Evolutionary conservation across 2,113 vertebrate genomes (phyloP).

Genomic region (Poeciliopsis retropinna): DNA sequence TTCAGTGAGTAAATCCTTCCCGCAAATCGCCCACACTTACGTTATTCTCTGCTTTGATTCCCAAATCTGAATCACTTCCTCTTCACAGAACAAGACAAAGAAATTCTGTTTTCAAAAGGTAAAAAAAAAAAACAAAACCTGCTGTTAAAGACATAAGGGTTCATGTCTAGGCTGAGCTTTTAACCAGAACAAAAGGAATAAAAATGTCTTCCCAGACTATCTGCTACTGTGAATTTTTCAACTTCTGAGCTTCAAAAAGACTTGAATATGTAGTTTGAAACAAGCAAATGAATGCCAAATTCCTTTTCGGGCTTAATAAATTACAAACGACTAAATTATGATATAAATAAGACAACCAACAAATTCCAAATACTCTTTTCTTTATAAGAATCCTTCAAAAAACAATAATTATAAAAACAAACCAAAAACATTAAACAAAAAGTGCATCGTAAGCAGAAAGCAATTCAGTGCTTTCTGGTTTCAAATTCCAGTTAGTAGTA

Average conservation of each 20-base stretch:
- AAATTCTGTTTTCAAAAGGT: conserved; percentile 25
- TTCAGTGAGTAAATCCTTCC: conserved; percentile 41
- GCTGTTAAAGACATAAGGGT: not conserved
- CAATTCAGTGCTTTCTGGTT: not conserved
- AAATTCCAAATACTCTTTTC: conserved; percentile 4
- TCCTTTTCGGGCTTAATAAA: not conserved
- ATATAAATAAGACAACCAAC: conserved; percentile 18
- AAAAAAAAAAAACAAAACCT: conserved; percentile 29
- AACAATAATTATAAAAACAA: not conserved
- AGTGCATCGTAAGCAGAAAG: conserved; percentile 6
- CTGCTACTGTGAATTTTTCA: not conserved
- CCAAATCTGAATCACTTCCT: conserved; percentile 60
- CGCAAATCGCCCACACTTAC: conserved; percentile 25
- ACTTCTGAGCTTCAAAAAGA: conserved; percentile 7
- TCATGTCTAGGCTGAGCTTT: conserved; percentile 6
- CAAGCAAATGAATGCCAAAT: not conserved
- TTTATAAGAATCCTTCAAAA: not conserved
- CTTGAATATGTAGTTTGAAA: not conserved
- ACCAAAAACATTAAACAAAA: conserved; percentile 17
- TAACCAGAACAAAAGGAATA: not conserved
- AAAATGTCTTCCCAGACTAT: not conserved
- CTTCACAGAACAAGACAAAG: conserved; percentile 30
- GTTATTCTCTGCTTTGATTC: conserved; percentile 39
- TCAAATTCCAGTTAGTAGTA: not conserved
- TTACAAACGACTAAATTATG: not conserved